A percentile compares a stretch with the other conserved stretches of the same genome.
These are phyloP conservation scores for Sander vitreus DNA, from an alignment of 2,113 vertebrate species.

Conservation along the genomic window DNA sequence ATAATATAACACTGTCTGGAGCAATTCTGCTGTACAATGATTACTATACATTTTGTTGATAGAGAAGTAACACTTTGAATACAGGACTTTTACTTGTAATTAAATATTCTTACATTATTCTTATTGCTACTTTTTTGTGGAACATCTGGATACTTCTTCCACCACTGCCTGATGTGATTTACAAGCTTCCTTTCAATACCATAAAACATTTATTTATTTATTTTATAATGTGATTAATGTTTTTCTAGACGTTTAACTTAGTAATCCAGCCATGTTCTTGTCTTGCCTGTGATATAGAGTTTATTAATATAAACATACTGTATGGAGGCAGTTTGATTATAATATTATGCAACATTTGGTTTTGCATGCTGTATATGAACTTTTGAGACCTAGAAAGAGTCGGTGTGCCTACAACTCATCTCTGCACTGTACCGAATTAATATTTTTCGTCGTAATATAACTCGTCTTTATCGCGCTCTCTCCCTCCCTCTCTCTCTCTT, in stretches of 20 bases:
- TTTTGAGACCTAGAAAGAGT: constrained; percentile 22
- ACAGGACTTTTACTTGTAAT: no score
- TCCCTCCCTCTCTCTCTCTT: neutral
- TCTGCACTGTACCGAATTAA: constrained; percentile 10
- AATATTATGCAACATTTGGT: neutral
- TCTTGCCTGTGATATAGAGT: neutral
- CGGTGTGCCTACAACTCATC: constrained; percentile 25
- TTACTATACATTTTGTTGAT: neutral
- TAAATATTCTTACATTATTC: neutral
- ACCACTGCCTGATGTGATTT: neutral
- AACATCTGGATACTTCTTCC: neutral
- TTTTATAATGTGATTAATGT: neutral
- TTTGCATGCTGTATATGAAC: neutral
- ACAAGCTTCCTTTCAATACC: neutral
- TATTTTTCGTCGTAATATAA: neutral
- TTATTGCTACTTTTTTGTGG: neutral
- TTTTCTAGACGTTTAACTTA: neutral
- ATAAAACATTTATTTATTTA: neutral
- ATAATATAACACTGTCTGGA: neutral
- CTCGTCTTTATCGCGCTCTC: neutral
- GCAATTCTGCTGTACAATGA: neutral
- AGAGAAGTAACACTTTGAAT: neutral
- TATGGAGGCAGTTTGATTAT: neutral
- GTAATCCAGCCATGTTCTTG: neutral
- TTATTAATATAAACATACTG: neutral